Evolutionary conservation across 1,140 invertebrate species (phyloP).

Genomic region (Drosophila subobscura): DNA sequence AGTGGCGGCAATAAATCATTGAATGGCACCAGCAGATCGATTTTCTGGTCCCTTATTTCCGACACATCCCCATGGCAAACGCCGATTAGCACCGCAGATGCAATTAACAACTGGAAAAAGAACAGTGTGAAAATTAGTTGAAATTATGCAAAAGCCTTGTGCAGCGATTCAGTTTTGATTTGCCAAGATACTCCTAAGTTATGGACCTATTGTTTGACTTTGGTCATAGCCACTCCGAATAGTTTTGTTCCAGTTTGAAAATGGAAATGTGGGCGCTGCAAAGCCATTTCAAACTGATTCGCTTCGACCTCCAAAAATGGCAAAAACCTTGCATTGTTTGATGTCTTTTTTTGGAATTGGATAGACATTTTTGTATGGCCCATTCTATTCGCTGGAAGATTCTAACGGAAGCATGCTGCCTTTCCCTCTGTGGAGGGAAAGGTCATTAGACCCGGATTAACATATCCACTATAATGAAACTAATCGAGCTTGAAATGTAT

Average conservation of each 20-base stretch:
- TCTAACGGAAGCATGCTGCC: constrained; percentile 18
- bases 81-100: constrained; percentile 43
- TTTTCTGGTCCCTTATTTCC: constrained; percentile 48
- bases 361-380: constrained; percentile 1
- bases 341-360: constrained; percentile 1
- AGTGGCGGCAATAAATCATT: constrained; percentile 79
- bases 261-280: constrained; percentile 29
- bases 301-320: constrained; percentile 15
- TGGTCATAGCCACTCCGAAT: constrained; percentile 17
- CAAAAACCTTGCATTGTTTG: constrained; percentile 49
- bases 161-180: constrained; percentile 3
- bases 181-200: constrained; percentile 19
- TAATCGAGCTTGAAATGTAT: constrained; percentile 45
- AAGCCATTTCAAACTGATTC: constrained; percentile 16
- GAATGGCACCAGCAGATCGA: constrained; percentile 66
- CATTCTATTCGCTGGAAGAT: constrained; percentile 8
- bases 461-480: constrained; percentile 45
- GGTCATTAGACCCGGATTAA: constrained; percentile 49
- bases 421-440: constrained; percentile 33
- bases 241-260: constrained; percentile 26
- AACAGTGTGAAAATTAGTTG: neutral
- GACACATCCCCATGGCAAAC: constrained; percentile 61
- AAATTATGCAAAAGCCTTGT: constrained; percentile 7
- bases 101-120: constrained; percentile 63
- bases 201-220: constrained; percentile 38